These are phyloP conservation scores for Xestia rhomboidea DNA, from an alignment of 2,888 invertebrate species.

Conservation along the genomic window DNA sequence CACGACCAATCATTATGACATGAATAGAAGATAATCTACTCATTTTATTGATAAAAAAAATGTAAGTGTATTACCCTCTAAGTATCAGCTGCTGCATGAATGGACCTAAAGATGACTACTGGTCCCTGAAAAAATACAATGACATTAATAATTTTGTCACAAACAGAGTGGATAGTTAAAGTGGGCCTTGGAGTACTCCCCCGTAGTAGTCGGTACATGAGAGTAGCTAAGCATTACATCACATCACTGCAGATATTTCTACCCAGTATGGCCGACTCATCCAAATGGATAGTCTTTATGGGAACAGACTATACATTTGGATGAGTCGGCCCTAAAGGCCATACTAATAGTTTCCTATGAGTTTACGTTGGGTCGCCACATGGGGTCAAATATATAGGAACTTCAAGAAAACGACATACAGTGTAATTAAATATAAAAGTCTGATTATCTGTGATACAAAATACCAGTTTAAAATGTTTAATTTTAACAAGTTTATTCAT, in stretches of 20 bases:
- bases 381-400: too few relatives aligned
- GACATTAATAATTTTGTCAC: background rate
- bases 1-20: conserved; percentile 38
- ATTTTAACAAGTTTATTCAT: too few relatives aligned
- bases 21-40: conserved; percentile 42
- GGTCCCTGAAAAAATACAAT: background rate
- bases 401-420: too few relatives aligned
- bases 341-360: too few relatives aligned
- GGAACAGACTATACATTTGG: too few relatives aligned
- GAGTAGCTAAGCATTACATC: background rate
- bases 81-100: background rate
- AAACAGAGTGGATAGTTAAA: background rate
- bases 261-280: too few relatives aligned
- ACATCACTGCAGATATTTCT: background rate
- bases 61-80: background rate
- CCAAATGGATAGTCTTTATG: too few relatives aligned
- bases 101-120: background rate
- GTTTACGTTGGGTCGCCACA: too few relatives aligned
- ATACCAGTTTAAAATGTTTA: too few relatives aligned
- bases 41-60: conserved; percentile 45
- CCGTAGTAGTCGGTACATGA: background rate
- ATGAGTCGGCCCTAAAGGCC: too few relatives aligned
- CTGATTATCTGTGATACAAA: too few relatives aligned
- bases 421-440: too few relatives aligned
- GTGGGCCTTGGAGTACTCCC: background rate